Evolutionary conservation across 2,113 vertebrate species (phyloP).

Genomic region (Macaca nemestrina): DNA sequence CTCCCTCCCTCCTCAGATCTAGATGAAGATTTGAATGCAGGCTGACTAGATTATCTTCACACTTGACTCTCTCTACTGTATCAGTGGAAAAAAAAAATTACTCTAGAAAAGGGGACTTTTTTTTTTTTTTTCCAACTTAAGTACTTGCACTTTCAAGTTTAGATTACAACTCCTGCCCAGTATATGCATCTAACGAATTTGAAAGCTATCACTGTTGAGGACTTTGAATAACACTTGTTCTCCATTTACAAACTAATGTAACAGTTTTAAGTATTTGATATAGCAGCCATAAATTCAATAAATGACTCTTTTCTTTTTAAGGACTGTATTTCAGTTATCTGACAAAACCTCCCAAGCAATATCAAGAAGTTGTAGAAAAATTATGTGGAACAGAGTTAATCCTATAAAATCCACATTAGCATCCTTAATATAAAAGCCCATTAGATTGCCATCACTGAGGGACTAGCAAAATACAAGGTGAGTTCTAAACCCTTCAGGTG

Average conservation of each 20-base stretch:
- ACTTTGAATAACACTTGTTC: constrained; percentile 12
- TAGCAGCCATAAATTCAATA: constrained; percentile 19
- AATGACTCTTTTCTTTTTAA: constrained; percentile 9
- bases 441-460: neutral
- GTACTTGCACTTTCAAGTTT: constrained; percentile 10
- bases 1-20: neutral
- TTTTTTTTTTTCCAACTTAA: neutral
- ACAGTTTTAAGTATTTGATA: constrained; percentile 32
- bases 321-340: constrained; percentile 2
- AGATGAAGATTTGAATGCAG: neutral
- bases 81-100: neutral
- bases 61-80: neutral
- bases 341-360: constrained; percentile 5
- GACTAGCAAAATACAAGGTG: neutral
- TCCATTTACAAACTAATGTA: constrained; percentile 26
- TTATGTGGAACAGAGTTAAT: neutral
- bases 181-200: neutral
- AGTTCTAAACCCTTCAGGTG: neutral
- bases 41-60: neutral
- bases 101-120: neutral
- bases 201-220: constrained; percentile 25
- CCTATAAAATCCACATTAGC: neutral
- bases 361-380: constrained; percentile 43
- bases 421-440: neutral
- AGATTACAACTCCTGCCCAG: neutral